Percentiles rank a stretch among this genome's conserved stretches.
Conservation (phyloP, 1,140 invertebrate genomes). For the Gonioctena quinquepunctata region DNA sequence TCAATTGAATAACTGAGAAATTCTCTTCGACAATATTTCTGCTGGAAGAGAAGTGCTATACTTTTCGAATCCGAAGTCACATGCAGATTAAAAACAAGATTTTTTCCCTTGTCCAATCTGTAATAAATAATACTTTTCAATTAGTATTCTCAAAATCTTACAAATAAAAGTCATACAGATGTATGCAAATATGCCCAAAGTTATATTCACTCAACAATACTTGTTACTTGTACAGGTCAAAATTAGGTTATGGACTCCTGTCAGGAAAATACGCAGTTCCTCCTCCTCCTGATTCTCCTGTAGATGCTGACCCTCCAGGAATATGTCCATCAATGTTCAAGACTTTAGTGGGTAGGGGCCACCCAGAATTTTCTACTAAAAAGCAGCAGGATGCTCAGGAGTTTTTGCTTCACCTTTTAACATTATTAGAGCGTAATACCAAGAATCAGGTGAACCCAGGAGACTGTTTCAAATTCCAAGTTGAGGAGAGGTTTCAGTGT, state of each 20-base stretch:
- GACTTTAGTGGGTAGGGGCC: slow-evolving; percentile 84
- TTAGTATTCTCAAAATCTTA: too few relatives aligned
- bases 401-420: slow-evolving; percentile 92
- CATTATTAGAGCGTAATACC: slow-evolving; percentile 69
- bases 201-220: too few relatives aligned
- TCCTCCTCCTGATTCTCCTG: slow-evolving; percentile 54
- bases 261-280: slow-evolving; percentile 87
- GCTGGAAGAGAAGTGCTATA: too few relatives aligned
- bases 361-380: slow-evolving; percentile 93
- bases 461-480: slow-evolving; percentile 81
- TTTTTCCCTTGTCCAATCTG: too few relatives aligned
- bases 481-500: slow-evolving; percentile 93
- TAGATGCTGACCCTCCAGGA: slow-evolving; percentile 69
- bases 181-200: too few relatives aligned
- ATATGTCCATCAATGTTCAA: slow-evolving; percentile 95
- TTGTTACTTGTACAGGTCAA: slow-evolving; percentile 65
- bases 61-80: too few relatives aligned
- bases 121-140: too few relatives aligned
- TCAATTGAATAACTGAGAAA: too few relatives aligned
- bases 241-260: slow-evolving; percentile 83
- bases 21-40: too few relatives aligned
- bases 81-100: too few relatives aligned
- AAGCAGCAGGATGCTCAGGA: slow-evolving; percentile 98
- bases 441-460: slow-evolving; percentile 71
- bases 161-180: too few relatives aligned